Evolutionary conservation across 2,888 invertebrate species (phyloP).

Genomic region (Caenorhabditis sp.): DNA sequence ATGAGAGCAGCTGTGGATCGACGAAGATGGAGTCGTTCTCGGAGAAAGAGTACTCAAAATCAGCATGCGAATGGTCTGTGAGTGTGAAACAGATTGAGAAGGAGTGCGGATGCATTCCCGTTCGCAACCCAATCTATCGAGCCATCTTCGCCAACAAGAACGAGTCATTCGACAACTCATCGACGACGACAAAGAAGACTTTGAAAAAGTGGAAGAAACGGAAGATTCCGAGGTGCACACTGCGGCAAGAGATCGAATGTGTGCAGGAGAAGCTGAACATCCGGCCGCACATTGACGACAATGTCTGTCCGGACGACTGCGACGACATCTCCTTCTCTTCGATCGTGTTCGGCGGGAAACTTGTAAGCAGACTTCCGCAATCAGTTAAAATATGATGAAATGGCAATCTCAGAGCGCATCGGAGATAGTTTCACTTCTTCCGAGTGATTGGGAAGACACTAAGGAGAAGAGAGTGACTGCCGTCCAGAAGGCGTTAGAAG

Average conservation of each 20-base stretch:
- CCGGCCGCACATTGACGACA: conserved; percentile 45
- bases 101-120: conserved; percentile 59
- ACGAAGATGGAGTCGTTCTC: conserved; percentile 63
- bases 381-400: too few species aligned
- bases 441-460: conserved; percentile 74
- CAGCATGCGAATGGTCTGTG: conserved; percentile 72
- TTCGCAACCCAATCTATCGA: conserved; percentile 56
- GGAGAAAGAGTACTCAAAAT: conserved; percentile 67
- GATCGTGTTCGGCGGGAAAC: conserved; percentile 72
- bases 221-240: conserved; percentile 63
- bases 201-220: conserved; percentile 52
- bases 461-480: conserved; percentile 69
- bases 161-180: conserved; percentile 15
- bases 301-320: conserved; percentile 69
- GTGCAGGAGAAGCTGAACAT: conserved; percentile 66
- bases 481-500: conserved; percentile 70
- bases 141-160: conserved; percentile 32
- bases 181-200: conserved; percentile 18
- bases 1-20: conserved; percentile 67
- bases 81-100: conserved; percentile 58
- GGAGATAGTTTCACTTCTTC: conserved; percentile 69
- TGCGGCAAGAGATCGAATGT: conserved; percentile 69
- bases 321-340: conserved; percentile 71
- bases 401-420: conserved; percentile 52
- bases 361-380: conserved; percentile 32